Evolutionary conservation across 2,113 vertebrate species (phyloP).

Genomic region (Sminthopsis crassicaudata): DNA sequence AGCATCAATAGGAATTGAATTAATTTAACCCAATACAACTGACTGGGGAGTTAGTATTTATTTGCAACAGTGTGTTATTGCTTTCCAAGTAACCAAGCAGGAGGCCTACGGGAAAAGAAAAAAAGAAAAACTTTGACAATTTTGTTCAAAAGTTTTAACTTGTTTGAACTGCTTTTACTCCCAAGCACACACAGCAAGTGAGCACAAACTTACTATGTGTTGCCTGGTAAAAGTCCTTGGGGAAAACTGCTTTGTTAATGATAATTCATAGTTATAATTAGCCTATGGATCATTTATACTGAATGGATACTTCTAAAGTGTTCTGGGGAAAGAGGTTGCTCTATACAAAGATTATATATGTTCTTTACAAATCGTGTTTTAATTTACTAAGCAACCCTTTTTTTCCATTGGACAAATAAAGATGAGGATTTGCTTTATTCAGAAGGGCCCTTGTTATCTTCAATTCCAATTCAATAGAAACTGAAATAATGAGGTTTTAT

Average conservation of each 20-base stretch:
- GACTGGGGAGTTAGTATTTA: not conserved
- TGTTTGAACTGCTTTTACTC: not conserved
- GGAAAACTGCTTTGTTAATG: not conserved
- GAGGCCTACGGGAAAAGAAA: not conserved
- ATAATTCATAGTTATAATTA: not conserved
- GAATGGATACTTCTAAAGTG: not conserved
- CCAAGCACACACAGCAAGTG: not conserved
- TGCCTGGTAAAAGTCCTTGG: not conserved
- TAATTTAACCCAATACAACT: fast-evolving
- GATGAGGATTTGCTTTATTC: not conserved
- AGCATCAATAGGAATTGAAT: not conserved
- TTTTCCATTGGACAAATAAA: not conserved
- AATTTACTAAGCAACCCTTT: not conserved
- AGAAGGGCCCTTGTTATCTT: not conserved
- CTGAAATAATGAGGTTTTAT: not conserved
- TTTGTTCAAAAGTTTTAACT: not conserved
- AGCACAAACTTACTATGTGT: not conserved
- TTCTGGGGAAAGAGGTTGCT: not conserved
- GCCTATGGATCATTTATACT: not conserved
- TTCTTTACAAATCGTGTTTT: not conserved
- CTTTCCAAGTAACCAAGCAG: not conserved
- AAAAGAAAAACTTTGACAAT: not conserved
- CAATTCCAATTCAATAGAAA: not conserved
- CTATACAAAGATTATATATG: not conserved
- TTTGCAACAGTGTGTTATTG: not conserved